A percentile compares a stretch with the other conserved stretches of the same genome.
Conservation (phyloP, 2,888 invertebrate genomes). For the Coleophora deauratella region DNA sequence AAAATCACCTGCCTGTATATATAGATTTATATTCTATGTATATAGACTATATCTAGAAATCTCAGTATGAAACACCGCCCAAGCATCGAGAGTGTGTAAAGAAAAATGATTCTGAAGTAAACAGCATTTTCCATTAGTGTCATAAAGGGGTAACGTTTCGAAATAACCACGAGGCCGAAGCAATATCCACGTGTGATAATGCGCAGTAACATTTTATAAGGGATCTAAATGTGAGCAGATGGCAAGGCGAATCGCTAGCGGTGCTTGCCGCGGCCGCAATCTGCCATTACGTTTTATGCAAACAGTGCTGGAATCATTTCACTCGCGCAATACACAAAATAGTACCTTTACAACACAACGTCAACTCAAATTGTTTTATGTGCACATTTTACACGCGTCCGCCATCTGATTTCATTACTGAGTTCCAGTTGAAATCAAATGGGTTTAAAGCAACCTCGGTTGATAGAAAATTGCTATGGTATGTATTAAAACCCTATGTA, state of each 20-base stretch:
- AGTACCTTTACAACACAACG: constrained; percentile 13
- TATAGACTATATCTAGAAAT: too few species aligned
- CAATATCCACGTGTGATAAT: constrained; percentile 67
- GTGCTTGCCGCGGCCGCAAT: constrained; percentile 60
- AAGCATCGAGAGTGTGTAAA: constrained; percentile 9
- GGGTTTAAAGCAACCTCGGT: too few species aligned
- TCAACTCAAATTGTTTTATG: constrained; percentile 16
- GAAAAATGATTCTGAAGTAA: constrained; percentile 31
- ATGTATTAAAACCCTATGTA: too few species aligned
- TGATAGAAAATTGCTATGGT: too few species aligned
- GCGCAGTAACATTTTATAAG: constrained; percentile 71
- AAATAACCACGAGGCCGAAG: constrained; percentile 55
- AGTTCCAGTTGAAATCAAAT: too few species aligned
- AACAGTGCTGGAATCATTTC: constrained; percentile 56
- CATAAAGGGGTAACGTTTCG: constrained; percentile 63
- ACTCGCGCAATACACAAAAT: constrained; percentile 43
- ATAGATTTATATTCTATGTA: too few species aligned
- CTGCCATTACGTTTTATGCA: constrained; percentile 69
- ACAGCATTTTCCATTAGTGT: constrained; percentile 66
- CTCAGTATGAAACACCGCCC: too few species aligned
- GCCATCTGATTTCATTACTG: too few species aligned
- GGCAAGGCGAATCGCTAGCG: constrained; percentile 61
- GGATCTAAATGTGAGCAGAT: constrained; percentile 70
- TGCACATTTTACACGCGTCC: too few species aligned
- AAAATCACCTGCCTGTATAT: too few species aligned